Base-by-base conservation (phyloP, 2,888 invertebrate species). In the Synergus itoensis region DNA sequence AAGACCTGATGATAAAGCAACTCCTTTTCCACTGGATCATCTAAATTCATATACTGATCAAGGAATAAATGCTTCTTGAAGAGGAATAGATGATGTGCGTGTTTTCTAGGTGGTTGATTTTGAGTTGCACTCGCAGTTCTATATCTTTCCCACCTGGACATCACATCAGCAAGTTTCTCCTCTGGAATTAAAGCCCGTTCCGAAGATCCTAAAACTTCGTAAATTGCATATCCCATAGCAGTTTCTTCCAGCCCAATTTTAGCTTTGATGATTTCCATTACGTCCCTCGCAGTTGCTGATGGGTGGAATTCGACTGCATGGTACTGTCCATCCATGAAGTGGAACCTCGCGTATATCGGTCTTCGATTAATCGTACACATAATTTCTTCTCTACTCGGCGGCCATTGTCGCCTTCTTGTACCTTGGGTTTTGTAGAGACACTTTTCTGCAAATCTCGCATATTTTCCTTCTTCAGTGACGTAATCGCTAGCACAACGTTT, bases 291-390 rank as follows among this genome's bases (percentile, higher is more conserved):
- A 0, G 98, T 98, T 69, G 98, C 97, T 45, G 98, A 98, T 0
- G 98, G 98, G 89, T 98, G 98, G 93, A 99, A 99, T 92, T 98
- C 98, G 0, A 99, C 95, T 0, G 98, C 97, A 92, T 98, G 97
- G 91, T 98, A 98, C 90, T 98, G 98, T 1, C 98, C 98, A 91
- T 98, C 98, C 95, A 98, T 96, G 88, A 99, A 96, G 91, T 98
- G 95, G 89, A 99, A 97, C 69, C 98, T 95, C 4, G 98, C 97
- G 91, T 98, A 98, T 85, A 98, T 96, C 0, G 97, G 97, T 75
- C 98, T 94, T 69, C 98, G 94, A 88, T 98, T 98, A 63, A 97
- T 97, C 8, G 98, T 98, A 90, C 98, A 98, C 86, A 98, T 94
- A 81, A 99, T 96, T 93, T 99, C 99, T 90, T 98, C 98, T 77